Base-by-base conservation (phyloP, 2,797 vertebrate genomes). In the Cossypha caffra region DNA sequence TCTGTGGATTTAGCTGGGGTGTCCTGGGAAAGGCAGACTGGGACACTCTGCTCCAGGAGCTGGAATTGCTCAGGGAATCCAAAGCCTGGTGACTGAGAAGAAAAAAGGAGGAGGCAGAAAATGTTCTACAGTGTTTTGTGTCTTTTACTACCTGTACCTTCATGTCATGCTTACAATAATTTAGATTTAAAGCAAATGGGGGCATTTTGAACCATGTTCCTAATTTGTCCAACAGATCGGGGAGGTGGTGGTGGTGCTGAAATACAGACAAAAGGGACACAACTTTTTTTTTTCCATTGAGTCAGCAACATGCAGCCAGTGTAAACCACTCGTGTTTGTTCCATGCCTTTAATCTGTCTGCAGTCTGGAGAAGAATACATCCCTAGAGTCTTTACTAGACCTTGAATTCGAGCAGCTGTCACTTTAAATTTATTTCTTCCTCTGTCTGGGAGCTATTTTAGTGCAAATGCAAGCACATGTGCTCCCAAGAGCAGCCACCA, bases 401-500 rank as follows among this genome's bases (percentile, higher is more conserved):
- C 88, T 95, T 92, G 82, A 89, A 66, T 94, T 93, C 9, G 11
- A 90, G 45, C 64, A 91, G 42, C 77, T 96, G 92, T 80, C 96
- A 94, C 74, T 86, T 96, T 43, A 73, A 50, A 88, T 95, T 90
- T 91, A 35, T 81, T 91, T 94, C 33, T 82, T 74, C 38, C 57
- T 31, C 84, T 88, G 63, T 86, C 82, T 91, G 75, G 87, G 38
- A 96, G 92, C 86, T 89, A 88, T 94, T 95, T 95, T 84, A 59
- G 69, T 73, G 62, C 69, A 68, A 91, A 78, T 31, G 64, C 47
- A 89, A 78, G 61, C 38, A 86, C 69, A 86, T 0, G 5, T 82
- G 42, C 63, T 93, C 58, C 58, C 43, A 71, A 68, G 73, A 81
- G 76, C 62, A 61, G 38, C 18, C 26, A 10, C 35, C 21, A 31